Evolutionary conservation across 2,888 invertebrate genomes (phyloP).

Genomic region (Endotricha flammealis): DNA sequence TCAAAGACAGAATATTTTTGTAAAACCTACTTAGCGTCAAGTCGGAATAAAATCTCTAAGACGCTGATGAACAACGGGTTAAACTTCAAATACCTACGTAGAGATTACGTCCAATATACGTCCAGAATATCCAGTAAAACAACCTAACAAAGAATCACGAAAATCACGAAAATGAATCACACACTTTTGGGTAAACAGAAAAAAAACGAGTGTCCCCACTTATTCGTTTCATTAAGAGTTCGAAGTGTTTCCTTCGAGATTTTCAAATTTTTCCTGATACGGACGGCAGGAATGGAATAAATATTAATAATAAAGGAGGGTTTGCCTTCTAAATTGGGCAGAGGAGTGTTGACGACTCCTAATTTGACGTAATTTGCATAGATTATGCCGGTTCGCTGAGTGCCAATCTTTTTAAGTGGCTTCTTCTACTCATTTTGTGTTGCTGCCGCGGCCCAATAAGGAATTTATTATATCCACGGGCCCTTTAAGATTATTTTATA

Average conservation of each 20-base stretch:
- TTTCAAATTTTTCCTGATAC: conserved; percentile 56
- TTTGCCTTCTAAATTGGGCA: conserved; percentile 70
- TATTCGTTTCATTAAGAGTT: conserved; percentile 61
- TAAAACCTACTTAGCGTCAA: no score
- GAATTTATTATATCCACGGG: conserved; percentile 65
- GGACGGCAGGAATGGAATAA: conserved; percentile 66
- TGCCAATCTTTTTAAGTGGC: conserved; percentile 79
- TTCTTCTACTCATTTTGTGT: conserved; percentile 72
- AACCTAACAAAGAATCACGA: no score
- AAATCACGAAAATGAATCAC: conserved; percentile 11
- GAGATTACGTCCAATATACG: no score
- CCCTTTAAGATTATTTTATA: conserved; percentile 46
- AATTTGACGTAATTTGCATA: conserved; percentile 78
- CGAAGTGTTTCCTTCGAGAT: conserved; percentile 50
- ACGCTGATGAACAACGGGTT: no score
- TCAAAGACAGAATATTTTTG: no score
- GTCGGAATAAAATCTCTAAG: no score
- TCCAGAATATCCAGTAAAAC: no score
- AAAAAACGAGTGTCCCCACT: conserved; percentile 30
- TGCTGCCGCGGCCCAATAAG: conserved; percentile 58
- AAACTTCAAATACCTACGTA: no score
- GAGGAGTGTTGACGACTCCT: conserved; percentile 74
- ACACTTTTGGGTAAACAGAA: conserved; percentile 14
- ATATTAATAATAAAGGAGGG: conserved; percentile 77
- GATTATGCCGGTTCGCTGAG: conserved; percentile 77